These are phyloP conservation scores for Thamnophis elegans DNA, from an alignment of 2,797 vertebrate genomes.

Conservation along the genomic window DNA sequence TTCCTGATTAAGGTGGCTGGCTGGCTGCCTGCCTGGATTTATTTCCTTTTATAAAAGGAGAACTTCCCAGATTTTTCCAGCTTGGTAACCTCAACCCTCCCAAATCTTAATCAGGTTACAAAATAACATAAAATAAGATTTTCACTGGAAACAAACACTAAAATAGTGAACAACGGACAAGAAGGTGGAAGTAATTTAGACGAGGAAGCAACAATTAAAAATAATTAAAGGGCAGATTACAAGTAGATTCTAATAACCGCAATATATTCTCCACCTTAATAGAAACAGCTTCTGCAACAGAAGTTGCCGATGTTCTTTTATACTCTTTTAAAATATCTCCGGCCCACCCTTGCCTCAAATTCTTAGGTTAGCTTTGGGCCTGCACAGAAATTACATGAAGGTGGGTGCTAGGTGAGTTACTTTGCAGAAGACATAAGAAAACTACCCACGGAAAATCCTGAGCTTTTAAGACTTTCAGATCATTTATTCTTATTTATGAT, in stretches of 20 bases:
- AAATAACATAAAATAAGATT: background rate
- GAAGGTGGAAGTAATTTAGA: background rate
- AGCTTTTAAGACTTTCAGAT: background rate
- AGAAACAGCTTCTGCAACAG: background rate
- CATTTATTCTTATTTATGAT: background rate
- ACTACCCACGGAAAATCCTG: background rate
- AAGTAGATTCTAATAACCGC: background rate
- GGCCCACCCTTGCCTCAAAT: background rate
- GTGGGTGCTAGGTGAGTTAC: background rate
- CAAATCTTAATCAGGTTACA: background rate
- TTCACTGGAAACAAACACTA: background rate
- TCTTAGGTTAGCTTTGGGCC: background rate
- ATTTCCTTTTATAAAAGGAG: background rate
- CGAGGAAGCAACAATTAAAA: background rate
- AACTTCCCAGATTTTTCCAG: background rate
- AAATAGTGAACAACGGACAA: background rate
- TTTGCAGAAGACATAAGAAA: background rate
- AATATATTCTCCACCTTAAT: background rate
- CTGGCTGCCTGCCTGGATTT: background rate
- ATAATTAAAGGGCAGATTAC: background rate
- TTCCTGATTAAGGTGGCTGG: background rate
- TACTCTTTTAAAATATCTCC: background rate
- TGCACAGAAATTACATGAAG: background rate
- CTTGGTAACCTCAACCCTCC: background rate
- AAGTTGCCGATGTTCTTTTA: background rate